Evolutionary conservation across 2,797 vertebrate genomes (phyloP), one percentile per base, ranked within the genome.

Genomic region (Miichthys miiuy): DNA sequence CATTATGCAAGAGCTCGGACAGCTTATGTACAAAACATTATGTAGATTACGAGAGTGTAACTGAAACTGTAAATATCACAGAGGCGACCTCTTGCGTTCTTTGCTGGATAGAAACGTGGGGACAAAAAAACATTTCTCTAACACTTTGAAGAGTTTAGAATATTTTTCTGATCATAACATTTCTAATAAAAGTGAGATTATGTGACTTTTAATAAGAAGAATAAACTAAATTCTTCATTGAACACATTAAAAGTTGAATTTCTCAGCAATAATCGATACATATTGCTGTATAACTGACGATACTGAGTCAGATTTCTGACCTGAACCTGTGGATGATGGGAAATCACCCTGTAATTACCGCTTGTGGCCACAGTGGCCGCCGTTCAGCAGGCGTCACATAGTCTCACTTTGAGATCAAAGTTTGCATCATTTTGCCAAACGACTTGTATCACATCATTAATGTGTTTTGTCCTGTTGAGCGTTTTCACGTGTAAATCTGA

Each of bases 1-100:
- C 52, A n/a, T 64, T 67, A 57, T 54, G 41, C 71, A 65, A 62
- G 8, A 44, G 8, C 8, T 61, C 4, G 20, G 23, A 50, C 4
- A 5, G 58, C 12, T 41, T 65, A 34, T 34, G 18, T 62, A 72
- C 20, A 68, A 23, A 30, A 55, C 1, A 72, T 60, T 41, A 61
- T 57, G 25, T 38, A 8, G 34, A 38, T 38, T 38, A 38, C 34
- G 50, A 41, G 69, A 5, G 42, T 68, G 17, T n/a, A 30, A 50
- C 1, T 30, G 1, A 55, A 69, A 20, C 41, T 84, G 66, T 77
- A 74, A 47, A 79, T 27, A 57, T 57, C 50, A 60, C 7, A 41
- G 47, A 57, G n/a, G 18, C 6, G 0, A 71, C 20, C 14, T 71
- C 1, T 0, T 13, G 0, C 20, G 12, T 48, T 21, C 18, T 57